Evolutionary conservation across 1,140 invertebrate genomes (phyloP).

Genomic region (Camponotus floridanus): DNA sequence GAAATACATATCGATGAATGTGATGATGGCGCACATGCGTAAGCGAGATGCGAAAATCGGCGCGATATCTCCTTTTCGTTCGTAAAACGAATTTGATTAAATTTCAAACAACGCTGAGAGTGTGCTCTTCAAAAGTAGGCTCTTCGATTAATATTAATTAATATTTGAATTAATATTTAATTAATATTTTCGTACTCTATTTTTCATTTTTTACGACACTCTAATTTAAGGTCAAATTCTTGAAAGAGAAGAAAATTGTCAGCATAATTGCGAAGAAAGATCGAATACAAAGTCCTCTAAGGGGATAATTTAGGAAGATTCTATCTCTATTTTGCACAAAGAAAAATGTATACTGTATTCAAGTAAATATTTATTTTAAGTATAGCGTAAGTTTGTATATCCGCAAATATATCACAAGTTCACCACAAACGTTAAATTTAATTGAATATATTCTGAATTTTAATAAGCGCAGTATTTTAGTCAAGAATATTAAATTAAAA

Average conservation of each 20-base stretch:
- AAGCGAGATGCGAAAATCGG: neutral
- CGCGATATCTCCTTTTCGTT: slow-evolving; percentile 11
- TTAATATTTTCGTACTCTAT: neutral
- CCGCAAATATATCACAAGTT: too few species aligned
- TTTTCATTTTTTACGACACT: neutral
- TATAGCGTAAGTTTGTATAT: too few species aligned
- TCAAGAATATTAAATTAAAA: too few species aligned
- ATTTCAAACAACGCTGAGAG: slow-evolving; percentile 7
- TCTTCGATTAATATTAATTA: neutral
- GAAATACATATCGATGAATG: neutral
- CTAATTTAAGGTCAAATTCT: neutral
- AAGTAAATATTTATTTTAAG: too few species aligned
- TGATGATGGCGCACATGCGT: neutral
- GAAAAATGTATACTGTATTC: too few species aligned
- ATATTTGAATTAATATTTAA: neutral
- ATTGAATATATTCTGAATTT: too few species aligned
- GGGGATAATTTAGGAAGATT: neutral
- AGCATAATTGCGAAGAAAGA: neutral
- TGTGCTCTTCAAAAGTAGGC: slow-evolving; percentile 20
- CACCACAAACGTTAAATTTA: too few species aligned
- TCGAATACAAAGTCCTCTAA: neutral
- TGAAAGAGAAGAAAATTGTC: neutral
- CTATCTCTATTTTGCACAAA: slow-evolving; percentile 10
- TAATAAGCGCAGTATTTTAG: too few species aligned
- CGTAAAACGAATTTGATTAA: slow-evolving; percentile 7